Base-by-base conservation (phyloP, 2,888 invertebrate species). In the Habrosyne pyritoides region DNA sequence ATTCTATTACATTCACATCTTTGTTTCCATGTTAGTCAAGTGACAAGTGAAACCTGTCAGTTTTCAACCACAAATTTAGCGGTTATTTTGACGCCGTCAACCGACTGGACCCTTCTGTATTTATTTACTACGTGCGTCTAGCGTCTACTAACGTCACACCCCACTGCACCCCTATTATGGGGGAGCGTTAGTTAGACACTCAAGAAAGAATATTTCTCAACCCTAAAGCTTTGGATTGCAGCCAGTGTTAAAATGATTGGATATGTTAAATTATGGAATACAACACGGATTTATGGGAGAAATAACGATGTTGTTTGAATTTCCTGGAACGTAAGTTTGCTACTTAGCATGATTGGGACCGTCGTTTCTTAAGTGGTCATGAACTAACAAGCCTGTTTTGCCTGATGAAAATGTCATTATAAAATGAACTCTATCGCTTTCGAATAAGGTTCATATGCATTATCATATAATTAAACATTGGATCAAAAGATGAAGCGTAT, bases 161-260 rank as follows among this genome's bases (percentile, higher is more conserved):
- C 42, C 42, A 18, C 1, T 8, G 18, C 42, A 42, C 42, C 42
- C 42, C 42, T 42, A 18, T 42, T 42, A 18, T n/a, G 5, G 42
- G 42, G 42, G 18, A 42, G 42, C 42, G 42, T 42, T 42, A 42
- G 42, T 42, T 42, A 42, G 42, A 42, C 42, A 18, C 42, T 42
- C 42, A 42, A 42, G 42, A 42, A 42, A 18, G 42, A 42, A 42
- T 42, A 42, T 42, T 42, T 42, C 18, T 2, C 42, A 6, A 42
- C 42, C 14, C 42, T 42, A 18, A 36, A 14, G 36, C n/a, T 42
- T 42, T 42, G 42, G 18, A 42, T 18, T 8, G 42, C 18, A n/a
- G 14, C 42, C 42, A 42, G 18, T 42, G 7, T 14, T 36, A 18
- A 42, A 42, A 42, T 42, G 42, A 42, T 42, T 42, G 14, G 42